These are phyloP conservation scores for Prostheceraeus crozeri DNA, from an alignment of 2,888 invertebrate genomes.

Conservation along the genomic window DNA sequence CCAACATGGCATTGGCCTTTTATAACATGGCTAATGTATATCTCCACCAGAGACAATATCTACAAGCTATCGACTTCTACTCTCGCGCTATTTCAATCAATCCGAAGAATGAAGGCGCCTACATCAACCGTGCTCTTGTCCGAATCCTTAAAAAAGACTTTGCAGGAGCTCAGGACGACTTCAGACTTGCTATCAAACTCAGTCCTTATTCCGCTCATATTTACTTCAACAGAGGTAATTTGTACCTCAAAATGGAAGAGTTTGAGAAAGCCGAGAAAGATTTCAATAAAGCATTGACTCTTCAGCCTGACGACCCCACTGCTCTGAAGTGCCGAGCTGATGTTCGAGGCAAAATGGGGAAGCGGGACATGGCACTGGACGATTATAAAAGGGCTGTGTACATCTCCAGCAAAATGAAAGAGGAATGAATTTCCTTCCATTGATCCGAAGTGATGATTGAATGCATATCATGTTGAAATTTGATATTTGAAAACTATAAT, in stretches of 20 bases:
- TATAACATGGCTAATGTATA: constrained; percentile 57
- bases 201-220: constrained; percentile 54
- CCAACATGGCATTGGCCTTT: constrained; percentile 53
- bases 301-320: background rate
- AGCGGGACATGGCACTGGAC: constrained; percentile 47
- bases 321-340: constrained; percentile 50
- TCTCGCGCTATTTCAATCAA: constrained; percentile 47
- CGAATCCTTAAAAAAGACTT: constrained; percentile 53
- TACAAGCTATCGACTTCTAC: constrained; percentile 52
- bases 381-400: constrained; percentile 54
- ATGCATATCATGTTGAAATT: too few species aligned
- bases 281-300: constrained; percentile 33
- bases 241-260: constrained; percentile 50
- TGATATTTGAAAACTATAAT: too few species aligned
- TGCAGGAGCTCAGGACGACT: constrained; percentile 51
- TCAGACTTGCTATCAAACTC: constrained; percentile 48
- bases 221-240: constrained; percentile 55
- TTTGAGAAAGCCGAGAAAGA: constrained; percentile 43
- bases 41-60: constrained; percentile 52
- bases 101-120: constrained; percentile 52
- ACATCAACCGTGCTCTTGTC: constrained; percentile 54
- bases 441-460: too few species aligned
- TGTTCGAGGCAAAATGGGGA: constrained; percentile 50
- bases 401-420: constrained; percentile 45
- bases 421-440: too few species aligned